These are phyloP conservation scores for Drosophila dives DNA, from an alignment of 2,888 invertebrate species.

Conservation along the genomic window DNA sequence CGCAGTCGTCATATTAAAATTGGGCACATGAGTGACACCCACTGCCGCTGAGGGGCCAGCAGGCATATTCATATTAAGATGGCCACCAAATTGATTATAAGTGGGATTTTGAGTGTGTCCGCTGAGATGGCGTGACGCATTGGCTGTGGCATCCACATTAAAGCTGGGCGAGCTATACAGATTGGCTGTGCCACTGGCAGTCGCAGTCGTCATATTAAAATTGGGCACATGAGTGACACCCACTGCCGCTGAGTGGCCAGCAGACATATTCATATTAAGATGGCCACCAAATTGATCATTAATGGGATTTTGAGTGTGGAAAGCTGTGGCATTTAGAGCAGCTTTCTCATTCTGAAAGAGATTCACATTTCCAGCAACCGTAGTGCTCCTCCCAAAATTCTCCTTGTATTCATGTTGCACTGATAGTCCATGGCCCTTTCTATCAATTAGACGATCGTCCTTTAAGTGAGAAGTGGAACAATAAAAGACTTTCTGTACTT, in stretches of 20 bases:
- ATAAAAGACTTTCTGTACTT: slow-evolving; percentile 33
- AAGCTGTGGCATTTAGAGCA: slow-evolving; percentile 67
- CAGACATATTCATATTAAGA: slow-evolving; percentile 59
- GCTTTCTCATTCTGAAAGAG: slow-evolving; percentile 60
- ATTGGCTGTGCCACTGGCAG: slow-evolving; percentile 70
- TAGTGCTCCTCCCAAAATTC: slow-evolving; percentile 55
- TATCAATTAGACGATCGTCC: slow-evolving; percentile 29
- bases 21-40: slow-evolving; percentile 70
- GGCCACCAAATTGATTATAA: too few relatives aligned
- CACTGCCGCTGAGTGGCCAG: slow-evolving; percentile 70
- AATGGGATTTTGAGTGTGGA: slow-evolving; percentile 65
- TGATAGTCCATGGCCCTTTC: slow-evolving; percentile 74
- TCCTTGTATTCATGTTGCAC: slow-evolving; percentile 70
- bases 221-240: slow-evolving; percentile 72
- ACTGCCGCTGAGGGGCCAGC: slow-evolving; percentile 66
- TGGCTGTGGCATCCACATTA: slow-evolving; percentile 73
- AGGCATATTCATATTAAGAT: too few relatives aligned
- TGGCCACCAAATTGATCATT: slow-evolving; percentile 75
- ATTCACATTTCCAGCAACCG: slow-evolving; percentile 62
- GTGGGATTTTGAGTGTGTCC: slow-evolving; percentile 59
- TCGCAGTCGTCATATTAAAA: slow-evolving; percentile 65
- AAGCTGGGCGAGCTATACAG: slow-evolving; percentile 69
- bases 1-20: slow-evolving; percentile 68
- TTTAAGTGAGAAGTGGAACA: not conserved
- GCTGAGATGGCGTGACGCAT: slow-evolving; percentile 64